These are phyloP conservation scores for Parauchenoglanis ngamensis DNA, from an alignment of 2,797 vertebrate species.

Conservation along the genomic window DNA sequence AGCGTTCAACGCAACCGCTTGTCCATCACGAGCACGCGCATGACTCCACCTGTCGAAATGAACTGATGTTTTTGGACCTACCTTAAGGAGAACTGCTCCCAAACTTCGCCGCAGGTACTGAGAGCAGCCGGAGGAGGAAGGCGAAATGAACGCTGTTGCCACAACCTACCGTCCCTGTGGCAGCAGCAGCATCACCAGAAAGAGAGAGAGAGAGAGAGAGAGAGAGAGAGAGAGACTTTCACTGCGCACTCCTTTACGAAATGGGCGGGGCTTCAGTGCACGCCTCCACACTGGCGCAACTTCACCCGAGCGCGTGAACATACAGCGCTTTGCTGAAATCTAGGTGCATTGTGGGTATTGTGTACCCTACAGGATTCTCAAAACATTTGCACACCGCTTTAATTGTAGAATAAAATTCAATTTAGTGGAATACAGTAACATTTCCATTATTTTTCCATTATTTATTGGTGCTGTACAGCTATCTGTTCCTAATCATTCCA, in stretches of 20 bases:
- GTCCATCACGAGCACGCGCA: not conserved
- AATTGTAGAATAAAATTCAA: not conserved
- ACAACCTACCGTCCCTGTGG: conserved; percentile 35
- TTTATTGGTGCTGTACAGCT: not conserved
- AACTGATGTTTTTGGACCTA: conserved; percentile 31
- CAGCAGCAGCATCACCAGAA: conserved; percentile 30
- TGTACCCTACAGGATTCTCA: not conserved
- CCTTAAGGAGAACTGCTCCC: conserved; percentile 29
- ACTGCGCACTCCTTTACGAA: not conserved
- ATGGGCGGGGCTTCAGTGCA: not conserved
- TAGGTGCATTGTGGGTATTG: conserved; percentile 15
- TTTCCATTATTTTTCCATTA: not conserved
- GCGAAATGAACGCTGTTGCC: conserved; percentile 27
- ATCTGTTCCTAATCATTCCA: not conserved
- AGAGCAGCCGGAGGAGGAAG: conserved; percentile 21
- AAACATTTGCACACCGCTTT: not conserved
- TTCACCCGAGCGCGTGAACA: not conserved
- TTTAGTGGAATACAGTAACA: too few relatives aligned
- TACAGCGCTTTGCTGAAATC: not conserved
- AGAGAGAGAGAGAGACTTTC: not conserved
- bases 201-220: not conserved
- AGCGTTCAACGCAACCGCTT: not conserved
- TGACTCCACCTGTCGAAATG: not conserved
- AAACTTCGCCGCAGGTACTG: conserved; percentile 18
- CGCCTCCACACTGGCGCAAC: not conserved